Evolutionary conservation across 1,140 invertebrate species (phyloP).

Genomic region (Eciton burchellii): DNA sequence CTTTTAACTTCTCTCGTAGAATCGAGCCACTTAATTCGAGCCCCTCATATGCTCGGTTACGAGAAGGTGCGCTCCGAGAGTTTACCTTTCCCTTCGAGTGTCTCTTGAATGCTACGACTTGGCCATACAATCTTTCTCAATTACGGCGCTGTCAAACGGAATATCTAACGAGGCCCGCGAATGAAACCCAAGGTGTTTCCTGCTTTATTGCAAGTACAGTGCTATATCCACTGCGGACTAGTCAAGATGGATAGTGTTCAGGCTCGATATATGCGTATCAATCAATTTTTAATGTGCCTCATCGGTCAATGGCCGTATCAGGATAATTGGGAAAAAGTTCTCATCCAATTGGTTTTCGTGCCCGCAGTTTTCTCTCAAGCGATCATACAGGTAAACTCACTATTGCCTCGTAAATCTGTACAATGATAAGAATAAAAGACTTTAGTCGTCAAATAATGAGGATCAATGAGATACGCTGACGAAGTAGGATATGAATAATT

Average conservation of each 20-base stretch:
- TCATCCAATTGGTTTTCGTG: constrained; percentile 48
- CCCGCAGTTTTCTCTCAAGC: constrained; percentile 59
- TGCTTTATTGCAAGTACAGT: constrained; percentile 13
- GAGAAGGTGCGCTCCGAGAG: constrained; percentile 14
- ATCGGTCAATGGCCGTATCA: constrained; percentile 74
- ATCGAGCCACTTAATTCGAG: constrained; percentile 32
- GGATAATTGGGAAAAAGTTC: constrained; percentile 42
- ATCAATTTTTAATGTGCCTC: constrained; percentile 60
- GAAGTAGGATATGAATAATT: too few species aligned
- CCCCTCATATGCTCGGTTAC: neutral
- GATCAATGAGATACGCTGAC: too few species aligned
- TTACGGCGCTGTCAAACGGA: constrained; percentile 45
- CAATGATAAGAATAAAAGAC: neutral
- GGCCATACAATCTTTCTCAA: constrained; percentile 47
- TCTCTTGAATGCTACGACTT: constrained; percentile 6
- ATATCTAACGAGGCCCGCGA: constrained; percentile 30
- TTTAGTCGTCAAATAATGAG: neutral
- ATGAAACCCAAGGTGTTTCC: constrained; percentile 9
- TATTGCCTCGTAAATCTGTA: neutral
- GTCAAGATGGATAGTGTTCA: constrained; percentile 63
- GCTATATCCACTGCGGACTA: constrained; percentile 1
- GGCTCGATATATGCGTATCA: constrained; percentile 55
- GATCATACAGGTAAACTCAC: constrained; percentile 71
- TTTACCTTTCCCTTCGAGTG: constrained; percentile 28
- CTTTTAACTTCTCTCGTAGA: constrained; percentile 45